These are phyloP conservation scores for Sycophaga agraensis DNA, from an alignment of 1,140 invertebrate species.

Conservation along the genomic window DNA sequence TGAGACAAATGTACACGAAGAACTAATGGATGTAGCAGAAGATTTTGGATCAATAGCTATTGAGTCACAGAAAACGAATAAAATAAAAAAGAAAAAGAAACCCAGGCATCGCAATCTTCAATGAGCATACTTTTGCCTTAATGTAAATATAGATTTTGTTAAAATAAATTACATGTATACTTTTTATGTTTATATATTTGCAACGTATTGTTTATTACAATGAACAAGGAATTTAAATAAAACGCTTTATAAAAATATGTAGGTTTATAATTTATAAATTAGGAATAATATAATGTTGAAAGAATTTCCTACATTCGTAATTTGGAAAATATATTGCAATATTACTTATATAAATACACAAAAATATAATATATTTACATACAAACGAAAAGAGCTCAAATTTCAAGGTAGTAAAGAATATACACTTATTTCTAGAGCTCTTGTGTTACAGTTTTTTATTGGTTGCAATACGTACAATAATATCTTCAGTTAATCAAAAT, in stretches of 20 bases:
- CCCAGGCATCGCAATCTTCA: constrained; percentile 1
- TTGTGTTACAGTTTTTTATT: constrained; percentile 2
- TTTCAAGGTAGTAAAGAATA: constrained; percentile 5
- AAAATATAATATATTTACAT: constrained; percentile 23
- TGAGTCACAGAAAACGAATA: constrained; percentile 19
- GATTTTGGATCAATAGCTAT: constrained; percentile 35
- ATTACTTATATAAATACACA: constrained; percentile 16
- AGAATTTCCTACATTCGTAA: constrained; percentile 13
- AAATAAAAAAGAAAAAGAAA: constrained; percentile 31
- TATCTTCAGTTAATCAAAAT: constrained; percentile 10
- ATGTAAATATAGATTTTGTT: constrained; percentile 19
- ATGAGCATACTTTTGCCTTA: not conserved
- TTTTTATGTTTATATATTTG: not conserved
- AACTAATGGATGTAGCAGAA: constrained; percentile 43
- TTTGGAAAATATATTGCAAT: constrained; percentile 3
- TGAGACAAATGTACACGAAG: constrained; percentile 15
- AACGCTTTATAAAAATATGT: too few species aligned
- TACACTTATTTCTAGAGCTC: constrained; percentile 2
- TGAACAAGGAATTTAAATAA: too few species aligned
- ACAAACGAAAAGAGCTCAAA: not conserved
- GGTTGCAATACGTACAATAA: constrained; percentile 4
- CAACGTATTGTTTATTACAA: not conserved
- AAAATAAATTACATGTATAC: constrained; percentile 4
- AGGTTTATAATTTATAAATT: too few species aligned
- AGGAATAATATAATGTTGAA: constrained; percentile 6